These are phyloP conservation scores for Tiaroga cobitis DNA, from an alignment of 2,797 vertebrate species.

Conservation along the genomic window DNA sequence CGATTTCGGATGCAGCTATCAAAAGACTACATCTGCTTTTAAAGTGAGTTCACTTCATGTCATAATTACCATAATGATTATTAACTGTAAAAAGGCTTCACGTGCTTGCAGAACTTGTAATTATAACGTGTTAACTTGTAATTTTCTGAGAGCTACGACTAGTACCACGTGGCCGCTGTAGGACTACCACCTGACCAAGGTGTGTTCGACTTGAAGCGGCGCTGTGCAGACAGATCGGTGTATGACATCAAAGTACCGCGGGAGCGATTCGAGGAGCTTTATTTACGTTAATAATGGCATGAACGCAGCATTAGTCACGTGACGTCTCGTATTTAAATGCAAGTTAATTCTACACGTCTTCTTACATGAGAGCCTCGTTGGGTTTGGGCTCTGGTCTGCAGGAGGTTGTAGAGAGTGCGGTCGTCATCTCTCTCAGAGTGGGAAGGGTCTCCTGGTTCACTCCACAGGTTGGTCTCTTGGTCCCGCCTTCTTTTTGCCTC, in stretches of 20 bases:
- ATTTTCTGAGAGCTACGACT: too few species aligned
- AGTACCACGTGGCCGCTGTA: too few species aligned
- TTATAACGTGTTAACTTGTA: too few species aligned
- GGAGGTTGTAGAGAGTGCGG: constrained; percentile 74
- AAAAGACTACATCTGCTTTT: too few species aligned
- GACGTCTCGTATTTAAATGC: too few species aligned
- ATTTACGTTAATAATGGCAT: neutral
- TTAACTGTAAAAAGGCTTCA: too few species aligned
- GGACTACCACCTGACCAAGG: too few species aligned
- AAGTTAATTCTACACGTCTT: neutral
- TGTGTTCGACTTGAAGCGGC: neutral
- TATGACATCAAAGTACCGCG: neutral
- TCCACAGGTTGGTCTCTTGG: constrained; percentile 86
- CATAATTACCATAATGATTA: neutral
- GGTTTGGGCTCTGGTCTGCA: constrained; percentile 80
- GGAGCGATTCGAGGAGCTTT: neutral
- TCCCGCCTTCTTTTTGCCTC: constrained; percentile 81
- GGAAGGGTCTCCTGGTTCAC: constrained; percentile 79
- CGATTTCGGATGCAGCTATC: too few species aligned
- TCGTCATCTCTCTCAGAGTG: constrained; percentile 83
- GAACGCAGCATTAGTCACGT: neutral
- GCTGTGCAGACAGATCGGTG: neutral
- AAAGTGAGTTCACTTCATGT: neutral
- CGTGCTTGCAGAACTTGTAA: too few species aligned
- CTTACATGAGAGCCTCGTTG: constrained; percentile 79